These are phyloP conservation scores for Pitta sordida DNA, from an alignment of 2,113 vertebrate species.

Conservation along the genomic window DNA sequence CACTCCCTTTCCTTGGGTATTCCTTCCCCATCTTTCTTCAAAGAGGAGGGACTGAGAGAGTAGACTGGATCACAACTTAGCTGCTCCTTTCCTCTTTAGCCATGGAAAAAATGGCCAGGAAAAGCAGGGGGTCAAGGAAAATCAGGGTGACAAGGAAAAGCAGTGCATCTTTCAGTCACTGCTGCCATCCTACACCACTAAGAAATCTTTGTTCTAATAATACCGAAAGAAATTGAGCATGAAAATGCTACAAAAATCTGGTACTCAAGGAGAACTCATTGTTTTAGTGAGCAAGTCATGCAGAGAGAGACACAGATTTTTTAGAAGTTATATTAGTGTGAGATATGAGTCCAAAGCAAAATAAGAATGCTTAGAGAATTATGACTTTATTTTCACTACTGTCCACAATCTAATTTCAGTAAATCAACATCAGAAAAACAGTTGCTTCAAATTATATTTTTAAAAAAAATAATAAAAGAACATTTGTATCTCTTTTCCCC, in stretches of 20 bases:
- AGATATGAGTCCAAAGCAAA: not conserved
- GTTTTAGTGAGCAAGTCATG: constrained; percentile 5
- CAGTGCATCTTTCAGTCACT: constrained; percentile 2
- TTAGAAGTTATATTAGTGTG: not conserved
- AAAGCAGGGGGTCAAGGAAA: not conserved
- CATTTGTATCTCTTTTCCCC: not conserved
- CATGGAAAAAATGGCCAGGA: not conserved
- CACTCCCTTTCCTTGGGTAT: not conserved
- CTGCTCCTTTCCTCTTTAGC: not conserved
- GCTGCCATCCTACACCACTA: not conserved
- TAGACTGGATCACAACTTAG: not conserved
- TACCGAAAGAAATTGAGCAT: constrained; percentile 22
- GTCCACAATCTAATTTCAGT: not conserved
- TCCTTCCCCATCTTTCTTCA: not conserved
- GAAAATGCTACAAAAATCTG: not conserved
- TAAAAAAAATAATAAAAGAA: not conserved
- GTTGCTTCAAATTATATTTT: not conserved
- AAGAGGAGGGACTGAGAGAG: not conserved
- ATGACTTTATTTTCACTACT: not conserved
- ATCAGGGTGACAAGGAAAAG: not conserved
- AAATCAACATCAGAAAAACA: not conserved
- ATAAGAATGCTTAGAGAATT: not conserved
- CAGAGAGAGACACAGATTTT: not conserved
- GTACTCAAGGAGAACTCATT: not conserved
- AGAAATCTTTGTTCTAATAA: constrained; percentile 34